Percentiles rank a stretch among this genome's conserved stretches.
Conservation (phyloP, 2,888 invertebrate genomes). For the Euplagia quadripunctaria region DNA sequence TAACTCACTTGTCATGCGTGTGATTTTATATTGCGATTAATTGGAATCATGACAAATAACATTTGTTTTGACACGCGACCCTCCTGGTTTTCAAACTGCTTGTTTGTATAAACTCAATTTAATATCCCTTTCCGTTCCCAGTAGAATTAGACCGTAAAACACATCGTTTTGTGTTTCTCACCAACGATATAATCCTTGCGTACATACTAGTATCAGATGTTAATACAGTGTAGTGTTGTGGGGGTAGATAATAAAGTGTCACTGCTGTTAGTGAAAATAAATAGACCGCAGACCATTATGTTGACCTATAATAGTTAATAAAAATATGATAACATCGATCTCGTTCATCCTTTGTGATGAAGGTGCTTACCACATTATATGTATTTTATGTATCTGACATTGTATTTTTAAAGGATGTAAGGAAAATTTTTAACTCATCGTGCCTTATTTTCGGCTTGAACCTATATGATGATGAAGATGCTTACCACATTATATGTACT, state of each 20-base stretch:
- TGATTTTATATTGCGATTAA: slow-evolving; percentile 16
- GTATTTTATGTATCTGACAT: neutral
- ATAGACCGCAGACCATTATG: neutral
- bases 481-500: neutral
- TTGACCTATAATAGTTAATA: slow-evolving; percentile 17
- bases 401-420: no score
- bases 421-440: no score
- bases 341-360: neutral
- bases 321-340: slow-evolving; percentile 10
- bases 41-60: slow-evolving; percentile 17
- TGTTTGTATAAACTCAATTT: slow-evolving; percentile 41
- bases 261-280: slow-evolving; percentile 6
- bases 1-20: slow-evolving; percentile 17
- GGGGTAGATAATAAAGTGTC: slow-evolving; percentile 3
- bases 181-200: slow-evolving; percentile 11
- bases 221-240: slow-evolving; percentile 5
- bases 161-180: slow-evolving; percentile 16
- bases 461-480: neutral
- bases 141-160: slow-evolving; percentile 19
- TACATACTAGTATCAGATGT: neutral
- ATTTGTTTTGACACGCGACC: slow-evolving; percentile 17
- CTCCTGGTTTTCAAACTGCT: slow-evolving; percentile 39
- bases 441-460: no score
- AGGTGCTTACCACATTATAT: neutral
- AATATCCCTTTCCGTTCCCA: slow-evolving; percentile 32